These are phyloP conservation scores for Cephalotes varians DNA, from an alignment of 2,888 invertebrate species.

Conservation along the genomic window DNA sequence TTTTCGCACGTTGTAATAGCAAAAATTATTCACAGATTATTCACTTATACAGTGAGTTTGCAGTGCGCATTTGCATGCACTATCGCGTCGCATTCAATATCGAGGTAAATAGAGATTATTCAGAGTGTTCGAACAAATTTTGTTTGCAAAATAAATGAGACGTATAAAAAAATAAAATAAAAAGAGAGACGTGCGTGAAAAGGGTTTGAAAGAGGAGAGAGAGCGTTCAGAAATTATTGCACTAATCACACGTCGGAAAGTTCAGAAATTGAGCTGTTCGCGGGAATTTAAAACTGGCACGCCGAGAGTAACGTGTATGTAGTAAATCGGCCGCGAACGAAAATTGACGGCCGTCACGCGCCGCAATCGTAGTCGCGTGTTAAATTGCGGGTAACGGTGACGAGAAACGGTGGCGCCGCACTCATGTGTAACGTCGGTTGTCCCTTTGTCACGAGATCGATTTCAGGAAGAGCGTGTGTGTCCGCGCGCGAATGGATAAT, in stretches of 20 bases:
- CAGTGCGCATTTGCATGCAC: neutral
- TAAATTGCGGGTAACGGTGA: conserved; percentile 62
- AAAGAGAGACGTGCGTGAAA: neutral
- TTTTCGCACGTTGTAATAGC: conserved; percentile 6
- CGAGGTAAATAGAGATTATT: conserved; percentile 20
- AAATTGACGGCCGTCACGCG: conserved; percentile 67
- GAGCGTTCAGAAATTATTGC: conserved; percentile 23
- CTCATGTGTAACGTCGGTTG: conserved; percentile 36
- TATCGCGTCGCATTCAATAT: conserved; percentile 22
- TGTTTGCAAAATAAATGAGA: neutral
- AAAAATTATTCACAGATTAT: conserved; percentile 29
- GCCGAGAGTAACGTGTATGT: conserved; percentile 22
- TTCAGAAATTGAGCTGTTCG: conserved; percentile 68
- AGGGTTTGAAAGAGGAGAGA: neutral
- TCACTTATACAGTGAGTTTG: neutral
- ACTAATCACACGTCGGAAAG: conserved; percentile 39
- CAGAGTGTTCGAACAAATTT: neutral
- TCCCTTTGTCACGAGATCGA: conserved; percentile 46
- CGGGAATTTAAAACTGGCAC: conserved; percentile 50
- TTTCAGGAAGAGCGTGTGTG: conserved; percentile 34
- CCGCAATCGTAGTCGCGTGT: conserved; percentile 62
- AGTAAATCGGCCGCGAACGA: conserved; percentile 50
- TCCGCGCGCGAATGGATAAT: conserved; percentile 14
- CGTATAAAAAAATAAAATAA: neutral
- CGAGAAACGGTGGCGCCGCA: conserved; percentile 62